Conservation (phyloP, 2,888 invertebrate species). For the Pardosa pseudoannulata region DNA sequence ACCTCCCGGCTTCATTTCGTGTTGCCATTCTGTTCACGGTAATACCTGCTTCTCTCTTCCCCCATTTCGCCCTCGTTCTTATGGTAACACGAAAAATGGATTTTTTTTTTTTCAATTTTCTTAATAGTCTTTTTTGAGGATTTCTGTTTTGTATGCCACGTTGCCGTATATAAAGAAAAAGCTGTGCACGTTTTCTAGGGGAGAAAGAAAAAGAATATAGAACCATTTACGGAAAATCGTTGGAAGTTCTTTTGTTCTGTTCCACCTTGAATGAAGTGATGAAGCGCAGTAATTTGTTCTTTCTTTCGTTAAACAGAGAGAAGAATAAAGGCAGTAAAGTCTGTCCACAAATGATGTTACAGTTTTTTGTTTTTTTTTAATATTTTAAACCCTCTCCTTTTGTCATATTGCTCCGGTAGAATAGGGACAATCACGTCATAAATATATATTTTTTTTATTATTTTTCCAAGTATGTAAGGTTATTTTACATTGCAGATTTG, state of each 20-base stretch:
- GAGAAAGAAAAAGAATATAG: neutral
- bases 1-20: neutral
- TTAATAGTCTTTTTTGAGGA: neutral
- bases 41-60: slow-evolving; percentile 3
- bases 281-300: too few relatives aligned
- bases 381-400: too few relatives aligned
- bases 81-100: slow-evolving; percentile 1
- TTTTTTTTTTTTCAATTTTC: neutral
- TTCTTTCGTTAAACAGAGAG: too few relatives aligned
- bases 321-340: too few relatives aligned
- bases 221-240: neutral
- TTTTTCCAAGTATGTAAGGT: too few relatives aligned
- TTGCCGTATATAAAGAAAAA: slow-evolving; percentile 1
- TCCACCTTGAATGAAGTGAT: neutral
- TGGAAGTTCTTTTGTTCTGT: neutral
- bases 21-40: slow-evolving; percentile 2
- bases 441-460: too few relatives aligned
- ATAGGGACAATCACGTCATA: too few relatives aligned
- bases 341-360: too few relatives aligned
- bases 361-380: too few relatives aligned
- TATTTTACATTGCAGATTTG: too few relatives aligned
- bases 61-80: too few relatives aligned
- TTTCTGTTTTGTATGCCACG: neutral
- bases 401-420: too few relatives aligned
- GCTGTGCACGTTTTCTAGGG: neutral